phyloP scores from a whole-genome alignment of 2,797 vertebrate genomes.

The Pagetopsis macropterus region DNA sequence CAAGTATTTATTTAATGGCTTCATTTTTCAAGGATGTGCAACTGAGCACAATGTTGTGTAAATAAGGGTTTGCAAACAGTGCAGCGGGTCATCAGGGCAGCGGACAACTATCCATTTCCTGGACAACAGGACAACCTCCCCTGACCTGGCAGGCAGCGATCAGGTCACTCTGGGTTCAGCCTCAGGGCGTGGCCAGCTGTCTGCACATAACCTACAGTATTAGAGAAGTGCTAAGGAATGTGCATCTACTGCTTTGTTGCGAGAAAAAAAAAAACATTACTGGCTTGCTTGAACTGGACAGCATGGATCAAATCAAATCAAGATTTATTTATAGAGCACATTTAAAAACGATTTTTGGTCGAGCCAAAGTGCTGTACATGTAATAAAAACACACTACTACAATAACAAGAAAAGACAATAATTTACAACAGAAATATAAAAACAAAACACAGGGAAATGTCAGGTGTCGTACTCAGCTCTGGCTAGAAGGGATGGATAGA shows the following conservation, averaged over 20 bases:
- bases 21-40: constrained; percentile 49
- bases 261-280: background rate
- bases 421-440: no score
- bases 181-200: constrained; percentile 40
- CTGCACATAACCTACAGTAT: constrained; percentile 41
- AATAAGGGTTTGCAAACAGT: constrained; percentile 62
- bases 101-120: constrained; percentile 69
- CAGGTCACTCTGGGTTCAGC: constrained; percentile 74
- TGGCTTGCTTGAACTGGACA: constrained; percentile 8
- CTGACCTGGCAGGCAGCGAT: constrained; percentile 58
- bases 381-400: no score
- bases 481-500: background rate
- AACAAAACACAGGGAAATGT: no score
- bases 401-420: no score
- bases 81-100: constrained; percentile 57
- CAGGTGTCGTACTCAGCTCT: no score
- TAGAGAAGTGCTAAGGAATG: constrained; percentile 42
- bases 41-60: constrained; percentile 51
- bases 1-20: constrained; percentile 12
- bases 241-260: background rate
- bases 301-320: background rate
- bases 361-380: no score
- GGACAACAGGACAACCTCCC: constrained; percentile 39
- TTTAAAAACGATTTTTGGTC: no score
- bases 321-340: no score